phyloP scores from a whole-genome alignment of 2,113 vertebrate genomes.

The Dendropsophus ebraccatus region DNA sequence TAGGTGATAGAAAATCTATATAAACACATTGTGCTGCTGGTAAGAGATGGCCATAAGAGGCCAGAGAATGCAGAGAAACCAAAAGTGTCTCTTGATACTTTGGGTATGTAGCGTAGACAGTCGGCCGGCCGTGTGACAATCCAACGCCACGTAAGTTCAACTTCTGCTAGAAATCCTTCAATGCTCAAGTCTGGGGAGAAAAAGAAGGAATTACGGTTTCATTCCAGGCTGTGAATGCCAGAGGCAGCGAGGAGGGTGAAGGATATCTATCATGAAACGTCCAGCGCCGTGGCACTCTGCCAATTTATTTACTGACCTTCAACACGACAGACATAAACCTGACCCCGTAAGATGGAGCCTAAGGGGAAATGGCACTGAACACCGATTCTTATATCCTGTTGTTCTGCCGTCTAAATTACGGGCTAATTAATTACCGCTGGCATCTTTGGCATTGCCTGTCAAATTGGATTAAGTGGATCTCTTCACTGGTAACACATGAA shows the following conservation, averaged over 20 bases:
- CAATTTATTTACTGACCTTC: constrained; percentile 87
- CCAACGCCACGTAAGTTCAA: not conserved
- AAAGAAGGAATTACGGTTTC: constrained; percentile 66
- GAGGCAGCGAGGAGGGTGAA: constrained; percentile 76
- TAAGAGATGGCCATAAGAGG: constrained; percentile 52
- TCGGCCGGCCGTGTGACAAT: not conserved
- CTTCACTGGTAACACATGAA: constrained; percentile 81
- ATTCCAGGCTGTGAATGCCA: constrained; percentile 75
- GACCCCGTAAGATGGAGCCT: constrained; percentile 87
- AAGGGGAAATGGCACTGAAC: constrained; percentile 85
- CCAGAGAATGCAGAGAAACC: constrained; percentile 18
- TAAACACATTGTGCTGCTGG: not conserved
- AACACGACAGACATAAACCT: constrained; percentile 80
- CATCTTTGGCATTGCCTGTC: constrained; percentile 94
- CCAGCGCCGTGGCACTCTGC: constrained; percentile 82
- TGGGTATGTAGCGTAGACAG: not conserved
- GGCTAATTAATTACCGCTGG: constrained; percentile 99
- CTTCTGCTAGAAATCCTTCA: constrained; percentile 51
- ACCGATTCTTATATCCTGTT: constrained; percentile 87
- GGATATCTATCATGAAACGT: constrained; percentile 81
- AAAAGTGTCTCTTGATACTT: constrained; percentile 61
- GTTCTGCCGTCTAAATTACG: constrained; percentile 92
- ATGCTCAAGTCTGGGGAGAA: constrained; percentile 62
- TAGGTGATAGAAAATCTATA: constrained; percentile 20
- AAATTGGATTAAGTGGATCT: constrained; percentile 91